phyloP scores from a whole-genome alignment of 1,140 invertebrate genomes.

The Archivesica marissinica region DNA sequence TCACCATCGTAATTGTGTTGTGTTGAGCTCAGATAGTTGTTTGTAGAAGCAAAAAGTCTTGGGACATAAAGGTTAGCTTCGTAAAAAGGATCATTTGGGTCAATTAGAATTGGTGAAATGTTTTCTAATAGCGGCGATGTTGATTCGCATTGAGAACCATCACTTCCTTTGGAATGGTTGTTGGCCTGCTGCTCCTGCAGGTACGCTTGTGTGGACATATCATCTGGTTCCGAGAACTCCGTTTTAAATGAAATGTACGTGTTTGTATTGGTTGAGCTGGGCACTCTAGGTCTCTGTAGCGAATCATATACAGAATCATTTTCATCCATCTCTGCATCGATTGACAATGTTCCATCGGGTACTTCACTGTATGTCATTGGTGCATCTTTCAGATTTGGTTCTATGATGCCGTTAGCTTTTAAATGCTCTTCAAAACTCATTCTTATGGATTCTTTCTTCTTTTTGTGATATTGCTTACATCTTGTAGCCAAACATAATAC shows the following conservation, averaged over 20 bases:
- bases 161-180: slow-evolving; percentile 59
- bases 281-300: slow-evolving; percentile 43
- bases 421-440: slow-evolving; percentile 74
- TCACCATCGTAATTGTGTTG: slow-evolving; percentile 27
- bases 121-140: slow-evolving; percentile 71
- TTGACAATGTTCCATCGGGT: slow-evolving; percentile 16
- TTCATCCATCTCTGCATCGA: slow-evolving; percentile 39
- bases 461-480: slow-evolving; percentile 62
- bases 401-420: slow-evolving; percentile 65
- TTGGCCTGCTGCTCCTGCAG: slow-evolving; percentile 32
- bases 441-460: slow-evolving; percentile 67
- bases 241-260: slow-evolving; percentile 77
- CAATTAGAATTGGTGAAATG: slow-evolving; percentile 61
- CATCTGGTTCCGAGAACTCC: slow-evolving; percentile 71
- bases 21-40: slow-evolving; percentile 47
- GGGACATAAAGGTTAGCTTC: slow-evolving; percentile 55
- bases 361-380: slow-evolving; percentile 37
- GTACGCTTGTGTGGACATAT: slow-evolving; percentile 53
- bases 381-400: slow-evolving; percentile 47
- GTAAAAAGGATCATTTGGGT: slow-evolving; percentile 52
- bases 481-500: slow-evolving; percentile 62
- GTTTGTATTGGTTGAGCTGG: slow-evolving; percentile 62
- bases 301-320: slow-evolving; percentile 55
- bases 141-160: slow-evolving; percentile 72
- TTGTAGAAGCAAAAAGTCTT: slow-evolving; percentile 34